Evolutionary conservation across 92 coral and sea anemone genomes (phyloP), one percentile per base, ranked within the genome.

Genomic region (Porites evermanni): DNA sequence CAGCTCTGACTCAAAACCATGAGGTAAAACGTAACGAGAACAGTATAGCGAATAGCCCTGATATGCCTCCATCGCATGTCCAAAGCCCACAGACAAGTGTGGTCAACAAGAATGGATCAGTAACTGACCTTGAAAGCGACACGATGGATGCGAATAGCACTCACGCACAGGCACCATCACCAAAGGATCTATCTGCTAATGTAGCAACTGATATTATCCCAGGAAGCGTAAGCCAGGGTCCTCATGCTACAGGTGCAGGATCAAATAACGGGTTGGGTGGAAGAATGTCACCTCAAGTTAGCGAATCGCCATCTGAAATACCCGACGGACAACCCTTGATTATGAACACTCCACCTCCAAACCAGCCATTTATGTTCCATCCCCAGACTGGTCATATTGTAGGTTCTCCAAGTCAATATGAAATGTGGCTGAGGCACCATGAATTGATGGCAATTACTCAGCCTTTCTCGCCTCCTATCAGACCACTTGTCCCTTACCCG

Each of bases 401-500:
- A 3, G 73, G 72, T 84, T 78, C 88, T 18, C 88, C 82, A 0
- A 6, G 12, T 14, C 86, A 53, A 70, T 78, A 7, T 51, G 82
- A 60, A 18, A 54, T 77, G 83, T 76, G 83, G 82, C 68, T 67
- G 6, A 44, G 58, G 44, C 73, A 74, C 9, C 88, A 67, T 3
- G 76, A 67, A 51, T 13, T 81, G 19, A 8, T 63, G 64, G 50
- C 64, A 38, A 14, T 1, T 19, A 32, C 29, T 56, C 88, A 70
- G 3, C 50, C 20, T 56, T 56, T 56, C 10, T 75, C 75, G 0
- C 82, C 82, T 11, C 75, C 81, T 11, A 14, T 84, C 32, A 54
- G 81, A 56, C 70, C 74, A 52, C 81, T 77, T 4, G 88, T 85
- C 68, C 82, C 88, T 5, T 78, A 76, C 67, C 67, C 88, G 29